Base-by-base conservation (phyloP, 37 sponge, comb jelly and placozoan species). In the Spongilla lacustris region DNA sequence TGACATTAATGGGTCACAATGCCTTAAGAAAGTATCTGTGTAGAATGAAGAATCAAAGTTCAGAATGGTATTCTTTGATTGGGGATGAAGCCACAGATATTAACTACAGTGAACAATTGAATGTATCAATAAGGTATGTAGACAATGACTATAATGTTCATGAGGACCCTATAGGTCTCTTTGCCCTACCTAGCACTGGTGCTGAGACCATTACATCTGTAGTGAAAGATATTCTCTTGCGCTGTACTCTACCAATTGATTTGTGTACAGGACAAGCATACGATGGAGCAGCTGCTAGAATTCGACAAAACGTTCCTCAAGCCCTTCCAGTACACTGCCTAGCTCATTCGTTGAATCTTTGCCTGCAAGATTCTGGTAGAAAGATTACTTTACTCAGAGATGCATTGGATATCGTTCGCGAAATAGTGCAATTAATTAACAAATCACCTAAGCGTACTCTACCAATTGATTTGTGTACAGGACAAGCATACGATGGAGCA, bases 281-380 rank as follows among this genome's bases (percentile, higher is more conserved):
- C 68, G 84, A 89, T 74, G 86, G 86, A 36, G 86, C 91, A 31
- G 84, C 83, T 21, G 76, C 83, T 76, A 8, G 41, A n/a, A 50
- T 90, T 32, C 28, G 74, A 86, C 31, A 81, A 27, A 76, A 85
- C 4, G 77, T 24, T 46, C 73, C 91, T 27, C 73, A 83, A 67
- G 91, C 91, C n/a, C 74, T 90, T 24, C 85, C 84, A 58, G 87
- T 90, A 49, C 87, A 90, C 71, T 86, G 87, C 78, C 69, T 90
- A 30, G 86, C 83, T 13, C 91, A 90, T 75, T 80, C 71, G 32
- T 32, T 85, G 8, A 85, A 90, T 75, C 78, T 90, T 4, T 85
- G 91, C 82, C 79, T 86, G 33, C 91, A 90, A 66, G 91, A 80
- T 81, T 77, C 70, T 35, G 91, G 91, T n/a, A 86, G 85, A 41